These are phyloP conservation scores for Trematocara unimaculatum DNA, from an alignment of 2,113 vertebrate species.

Conservation along the genomic window DNA sequence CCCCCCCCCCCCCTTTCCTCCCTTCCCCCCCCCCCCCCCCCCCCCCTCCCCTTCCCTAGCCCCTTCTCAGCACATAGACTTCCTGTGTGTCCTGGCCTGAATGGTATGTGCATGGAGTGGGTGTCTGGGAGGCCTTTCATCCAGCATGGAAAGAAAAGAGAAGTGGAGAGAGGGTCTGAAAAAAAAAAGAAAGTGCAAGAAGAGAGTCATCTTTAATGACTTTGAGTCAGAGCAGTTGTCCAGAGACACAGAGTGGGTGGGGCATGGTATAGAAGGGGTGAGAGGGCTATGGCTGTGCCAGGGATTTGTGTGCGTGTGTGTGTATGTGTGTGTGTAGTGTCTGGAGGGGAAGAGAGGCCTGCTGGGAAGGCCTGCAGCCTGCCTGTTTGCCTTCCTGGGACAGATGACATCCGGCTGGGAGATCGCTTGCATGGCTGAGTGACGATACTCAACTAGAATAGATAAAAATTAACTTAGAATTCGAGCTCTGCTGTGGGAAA, in stretches of 20 bases:
- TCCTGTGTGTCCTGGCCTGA: slow-evolving; percentile 78
- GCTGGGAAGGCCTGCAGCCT: slow-evolving; percentile 43
- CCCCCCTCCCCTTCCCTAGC: background rate
- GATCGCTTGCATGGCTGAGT: slow-evolving; percentile 3
- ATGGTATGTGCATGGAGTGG: slow-evolving; percentile 77
- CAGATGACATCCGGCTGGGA: slow-evolving; percentile 54
- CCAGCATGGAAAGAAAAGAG: slow-evolving; percentile 68
- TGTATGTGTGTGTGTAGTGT: slow-evolving; percentile 31
- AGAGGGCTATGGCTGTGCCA: slow-evolving; percentile 41
- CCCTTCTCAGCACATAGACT: slow-evolving; percentile 66
- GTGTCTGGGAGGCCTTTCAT: slow-evolving; percentile 78
- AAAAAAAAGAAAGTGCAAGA: background rate
- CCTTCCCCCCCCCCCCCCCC: background rate
- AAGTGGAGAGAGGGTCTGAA: slow-evolving; percentile 27
- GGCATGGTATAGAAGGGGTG: slow-evolving; percentile 19
- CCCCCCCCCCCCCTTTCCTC: background rate
- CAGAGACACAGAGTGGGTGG: slow-evolving; percentile 46
- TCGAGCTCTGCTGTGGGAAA: background rate
- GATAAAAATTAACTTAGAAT: slow-evolving; percentile 4
- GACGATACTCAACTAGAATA: background rate
- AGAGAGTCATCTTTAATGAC: slow-evolving; percentile 68
- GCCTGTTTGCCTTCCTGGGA: slow-evolving; percentile 48
- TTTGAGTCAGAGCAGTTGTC: slow-evolving; percentile 75
- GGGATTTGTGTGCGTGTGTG: slow-evolving; percentile 19
- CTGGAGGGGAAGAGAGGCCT: slow-evolving; percentile 51